Evolutionary conservation across 1,140 invertebrate genomes (phyloP).

Genomic region (Lasaia peninsularis): DNA sequence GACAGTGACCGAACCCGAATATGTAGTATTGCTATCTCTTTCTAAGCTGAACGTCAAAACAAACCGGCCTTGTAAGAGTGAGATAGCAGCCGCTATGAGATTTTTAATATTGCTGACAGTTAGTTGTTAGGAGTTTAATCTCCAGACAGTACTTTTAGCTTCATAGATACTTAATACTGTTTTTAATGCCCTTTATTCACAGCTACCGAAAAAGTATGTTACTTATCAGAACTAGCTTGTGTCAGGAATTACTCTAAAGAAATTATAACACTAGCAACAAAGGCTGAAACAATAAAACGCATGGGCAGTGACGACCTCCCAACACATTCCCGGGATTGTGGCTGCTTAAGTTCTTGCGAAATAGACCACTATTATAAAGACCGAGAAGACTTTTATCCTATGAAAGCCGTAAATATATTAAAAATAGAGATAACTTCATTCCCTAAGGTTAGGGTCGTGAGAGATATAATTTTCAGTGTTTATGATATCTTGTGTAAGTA

Average conservation of each 20-base stretch:
- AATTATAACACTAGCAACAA: slow-evolving; percentile 41
- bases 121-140: too few relatives aligned
- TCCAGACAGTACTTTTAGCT: too few relatives aligned
- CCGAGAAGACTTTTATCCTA: slow-evolving; percentile 33
- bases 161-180: too few relatives aligned
- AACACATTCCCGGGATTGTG: slow-evolving; percentile 42
- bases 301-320: slow-evolving; percentile 39
- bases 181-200: slow-evolving; percentile 19
- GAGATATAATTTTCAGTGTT: slow-evolving; percentile 52
- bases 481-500: slow-evolving; percentile 59
- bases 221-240: slow-evolving; percentile 45
- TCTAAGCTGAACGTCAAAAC: too few relatives aligned
- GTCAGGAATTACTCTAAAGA: slow-evolving; percentile 43
- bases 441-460: slow-evolving; percentile 53
- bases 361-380: slow-evolving; percentile 54
- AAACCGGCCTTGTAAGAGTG: too few relatives aligned
- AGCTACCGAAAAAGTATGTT: slow-evolving; percentile 52
- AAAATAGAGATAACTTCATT: slow-evolving; percentile 47
- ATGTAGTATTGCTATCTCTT: too few relatives aligned
- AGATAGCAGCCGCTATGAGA: too few relatives aligned
- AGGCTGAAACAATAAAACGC: slow-evolving; percentile 35
- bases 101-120: too few relatives aligned
- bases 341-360: slow-evolving; percentile 52
- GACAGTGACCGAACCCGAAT: too few relatives aligned
- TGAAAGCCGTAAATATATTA: slow-evolving; percentile 29